phyloP scores from a whole-genome alignment of 2,888 invertebrate genomes.

The Tetramorium bicarinatum region DNA sequence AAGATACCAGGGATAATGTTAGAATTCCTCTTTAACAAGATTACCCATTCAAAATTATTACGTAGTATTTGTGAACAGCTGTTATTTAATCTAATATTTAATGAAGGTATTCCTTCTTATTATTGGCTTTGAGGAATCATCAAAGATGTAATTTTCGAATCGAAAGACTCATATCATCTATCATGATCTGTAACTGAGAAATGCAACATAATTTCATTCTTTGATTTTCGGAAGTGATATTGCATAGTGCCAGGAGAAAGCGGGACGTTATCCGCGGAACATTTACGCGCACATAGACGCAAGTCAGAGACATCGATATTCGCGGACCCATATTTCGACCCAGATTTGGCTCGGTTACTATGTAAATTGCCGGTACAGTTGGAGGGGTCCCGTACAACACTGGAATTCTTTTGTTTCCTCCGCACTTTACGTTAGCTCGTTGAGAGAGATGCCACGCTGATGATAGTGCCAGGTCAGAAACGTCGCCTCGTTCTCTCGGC shows the following conservation, averaged over 20 bases:
- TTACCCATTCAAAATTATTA: slow-evolving; percentile 3
- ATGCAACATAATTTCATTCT: slow-evolving; percentile 17
- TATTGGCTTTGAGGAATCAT: background rate
- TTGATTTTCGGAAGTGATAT: slow-evolving; percentile 9
- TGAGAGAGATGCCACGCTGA: slow-evolving; percentile 46
- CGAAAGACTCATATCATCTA: background rate
- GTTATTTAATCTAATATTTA: background rate
- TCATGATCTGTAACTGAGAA: background rate
- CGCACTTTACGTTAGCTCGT: slow-evolving; percentile 7
- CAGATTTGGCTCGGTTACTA: slow-evolving; percentile 64
- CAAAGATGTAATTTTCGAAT: slow-evolving; percentile 3
- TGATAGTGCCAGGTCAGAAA: slow-evolving; percentile 69
- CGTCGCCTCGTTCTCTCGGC: slow-evolving; percentile 59
- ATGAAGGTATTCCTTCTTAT: background rate
- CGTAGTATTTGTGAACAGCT: background rate
- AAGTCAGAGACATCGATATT: slow-evolving; percentile 18
- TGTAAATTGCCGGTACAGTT: slow-evolving; percentile 61
- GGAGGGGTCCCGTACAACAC: slow-evolving; percentile 23
- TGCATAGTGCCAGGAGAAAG: slow-evolving; percentile 27
- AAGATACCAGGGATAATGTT: background rate
- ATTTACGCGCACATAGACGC: slow-evolving; percentile 9
- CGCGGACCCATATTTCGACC: slow-evolving; percentile 56
- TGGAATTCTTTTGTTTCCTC: slow-evolving; percentile 57
- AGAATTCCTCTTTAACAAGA: background rate
- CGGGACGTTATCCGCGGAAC: slow-evolving; percentile 11